Conservation (phyloP, 2,888 invertebrate genomes). For the Horisme vitalbata region DNA sequence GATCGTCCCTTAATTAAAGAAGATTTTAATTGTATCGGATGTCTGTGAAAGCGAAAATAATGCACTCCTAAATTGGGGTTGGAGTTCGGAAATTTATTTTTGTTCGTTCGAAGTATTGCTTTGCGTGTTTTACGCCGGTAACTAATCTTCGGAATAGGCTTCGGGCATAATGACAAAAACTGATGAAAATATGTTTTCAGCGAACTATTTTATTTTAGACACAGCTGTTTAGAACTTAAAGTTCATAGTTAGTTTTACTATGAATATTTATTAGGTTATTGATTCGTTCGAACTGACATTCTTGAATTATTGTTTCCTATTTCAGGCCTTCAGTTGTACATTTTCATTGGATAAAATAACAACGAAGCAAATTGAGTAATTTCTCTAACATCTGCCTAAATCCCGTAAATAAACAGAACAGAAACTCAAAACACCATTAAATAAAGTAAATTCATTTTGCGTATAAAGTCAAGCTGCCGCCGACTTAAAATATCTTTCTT, state of each 20-base stretch:
- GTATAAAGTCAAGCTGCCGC: conserved; percentile 80
- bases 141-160: conserved; percentile 49
- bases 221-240: neutral
- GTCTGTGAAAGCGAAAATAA: conserved; percentile 83
- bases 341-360: neutral
- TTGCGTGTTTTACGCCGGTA: conserved; percentile 62
- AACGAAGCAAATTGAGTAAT: conserved; percentile 9
- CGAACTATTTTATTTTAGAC: neutral
- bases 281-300: too few species aligned
- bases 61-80: conserved; percentile 82
- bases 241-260: too few species aligned
- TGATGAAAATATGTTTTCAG: conserved; percentile 7
- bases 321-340: neutral
- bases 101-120: conserved; percentile 66
- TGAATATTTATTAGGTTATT: too few species aligned
- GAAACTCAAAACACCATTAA: conserved; percentile 71
- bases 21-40: conserved; percentile 84
- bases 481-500: conserved; percentile 82
- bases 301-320: neutral
- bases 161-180: conserved; percentile 11
- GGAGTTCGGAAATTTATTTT: conserved; percentile 74
- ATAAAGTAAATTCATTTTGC: conserved; percentile 78
- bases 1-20: conserved; percentile 83
- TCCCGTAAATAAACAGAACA: conserved; percentile 40
- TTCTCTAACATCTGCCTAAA: conserved; percentile 13